These are phyloP conservation scores for Heliconius aoede DNA, from an alignment of 2,888 invertebrate species.

Conservation along the genomic window DNA sequence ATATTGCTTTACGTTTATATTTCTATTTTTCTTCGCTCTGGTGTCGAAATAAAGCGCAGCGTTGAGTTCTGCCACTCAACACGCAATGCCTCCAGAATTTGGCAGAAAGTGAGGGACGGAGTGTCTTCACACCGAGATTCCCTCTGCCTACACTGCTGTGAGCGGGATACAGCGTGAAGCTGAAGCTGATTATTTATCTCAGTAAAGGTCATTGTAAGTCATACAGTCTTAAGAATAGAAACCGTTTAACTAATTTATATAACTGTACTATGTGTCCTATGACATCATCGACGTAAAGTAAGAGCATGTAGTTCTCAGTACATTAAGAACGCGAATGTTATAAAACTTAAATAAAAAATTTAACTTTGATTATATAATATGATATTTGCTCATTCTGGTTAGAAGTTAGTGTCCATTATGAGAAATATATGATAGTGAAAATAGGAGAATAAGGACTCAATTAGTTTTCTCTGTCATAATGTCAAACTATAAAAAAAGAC, in stretches of 20 bases:
- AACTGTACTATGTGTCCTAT: background rate
- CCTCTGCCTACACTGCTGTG: no score
- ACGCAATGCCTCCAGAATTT: no score
- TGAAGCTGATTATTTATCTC: background rate
- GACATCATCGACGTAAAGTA: background rate
- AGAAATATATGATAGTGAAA: background rate
- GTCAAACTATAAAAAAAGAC: background rate
- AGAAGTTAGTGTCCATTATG: background rate
- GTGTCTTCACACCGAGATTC: no score
- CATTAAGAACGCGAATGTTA: no score
- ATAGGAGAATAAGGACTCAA: background rate
- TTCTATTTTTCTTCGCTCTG: no score
- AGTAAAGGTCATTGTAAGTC: background rate
- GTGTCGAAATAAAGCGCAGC: no score
- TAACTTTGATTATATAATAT: background rate
- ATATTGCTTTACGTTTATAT: no score
- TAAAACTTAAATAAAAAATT: no score
- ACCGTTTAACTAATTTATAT: background rate
- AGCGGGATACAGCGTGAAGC: no score
- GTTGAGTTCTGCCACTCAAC: no score
- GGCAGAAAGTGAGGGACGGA: no score
- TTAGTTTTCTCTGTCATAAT: background rate
- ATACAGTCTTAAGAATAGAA: background rate
- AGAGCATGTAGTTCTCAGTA: background rate
- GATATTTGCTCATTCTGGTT: background rate